phyloP scores from a whole-genome alignment of 2,113 vertebrate species.

The Cervus canadensis region DNA sequence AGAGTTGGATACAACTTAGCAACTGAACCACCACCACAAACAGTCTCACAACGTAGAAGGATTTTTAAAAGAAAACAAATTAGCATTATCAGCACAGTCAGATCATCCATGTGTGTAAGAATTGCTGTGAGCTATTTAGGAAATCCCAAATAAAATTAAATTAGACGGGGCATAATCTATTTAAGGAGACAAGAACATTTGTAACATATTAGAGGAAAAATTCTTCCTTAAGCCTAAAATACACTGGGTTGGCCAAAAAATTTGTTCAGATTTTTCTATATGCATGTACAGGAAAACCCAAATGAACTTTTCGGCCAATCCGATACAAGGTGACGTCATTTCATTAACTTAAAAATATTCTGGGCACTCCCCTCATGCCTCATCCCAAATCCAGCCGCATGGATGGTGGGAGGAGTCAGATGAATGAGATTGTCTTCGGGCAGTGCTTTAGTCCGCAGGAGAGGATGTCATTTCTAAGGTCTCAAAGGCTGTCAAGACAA shows the following conservation, averaged over 20 bases:
- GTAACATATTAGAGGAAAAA: background rate
- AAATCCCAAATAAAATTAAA: slow-evolving; percentile 30
- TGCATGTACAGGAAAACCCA: background rate
- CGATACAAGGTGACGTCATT: background rate
- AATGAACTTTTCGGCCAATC: background rate
- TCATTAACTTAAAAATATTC: background rate
- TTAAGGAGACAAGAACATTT: background rate
- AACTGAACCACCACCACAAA: background rate
- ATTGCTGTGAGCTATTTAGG: background rate
- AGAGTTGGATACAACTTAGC: background rate
- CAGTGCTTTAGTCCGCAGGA: background rate
- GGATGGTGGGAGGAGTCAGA: background rate
- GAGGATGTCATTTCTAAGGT: background rate
- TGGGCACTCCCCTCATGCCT: background rate
- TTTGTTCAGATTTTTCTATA: background rate
- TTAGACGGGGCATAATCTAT: background rate
- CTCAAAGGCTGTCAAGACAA: background rate
- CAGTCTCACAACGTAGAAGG: background rate
- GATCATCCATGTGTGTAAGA: background rate
- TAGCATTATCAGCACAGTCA: background rate
- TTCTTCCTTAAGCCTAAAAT: background rate
- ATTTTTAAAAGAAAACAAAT: background rate
- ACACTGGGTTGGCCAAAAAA: background rate
- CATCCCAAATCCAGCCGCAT: accelerated
- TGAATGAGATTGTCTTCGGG: accelerated